Percentiles rank a stretch among this genome's conserved stretches.
These are phyloP conservation scores for Mirounga angustirostris DNA, from an alignment of 2,113 vertebrate genomes.

Conservation along the genomic window DNA sequence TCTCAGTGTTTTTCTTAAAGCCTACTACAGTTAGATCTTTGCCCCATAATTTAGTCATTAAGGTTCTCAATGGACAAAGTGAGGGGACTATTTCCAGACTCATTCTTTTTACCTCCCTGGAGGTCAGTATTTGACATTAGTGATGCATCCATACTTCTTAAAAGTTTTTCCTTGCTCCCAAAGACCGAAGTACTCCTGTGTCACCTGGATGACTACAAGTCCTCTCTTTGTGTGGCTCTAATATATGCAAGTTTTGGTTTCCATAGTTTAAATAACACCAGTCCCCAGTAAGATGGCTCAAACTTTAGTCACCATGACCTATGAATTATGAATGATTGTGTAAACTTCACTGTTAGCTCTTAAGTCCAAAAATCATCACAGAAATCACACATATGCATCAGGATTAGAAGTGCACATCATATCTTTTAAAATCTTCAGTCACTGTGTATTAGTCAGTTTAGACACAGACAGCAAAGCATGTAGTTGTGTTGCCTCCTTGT, in stretches of 20 bases:
- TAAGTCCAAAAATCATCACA: background rate
- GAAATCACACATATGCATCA: background rate
- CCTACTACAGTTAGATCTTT: background rate
- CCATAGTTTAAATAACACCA: background rate
- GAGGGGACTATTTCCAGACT: background rate
- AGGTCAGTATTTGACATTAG: background rate
- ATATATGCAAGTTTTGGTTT: background rate
- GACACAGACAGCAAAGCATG: background rate
- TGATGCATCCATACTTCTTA: background rate
- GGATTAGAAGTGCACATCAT: background rate
- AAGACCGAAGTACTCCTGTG: background rate
- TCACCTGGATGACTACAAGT: background rate
- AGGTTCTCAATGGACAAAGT: background rate
- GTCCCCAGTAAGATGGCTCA: background rate
- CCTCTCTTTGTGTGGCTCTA: background rate
- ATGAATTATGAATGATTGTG: background rate
- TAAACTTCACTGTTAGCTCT: background rate
- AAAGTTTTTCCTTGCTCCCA: background rate
- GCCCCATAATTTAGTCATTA: background rate
- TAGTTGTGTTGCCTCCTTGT: background rate
- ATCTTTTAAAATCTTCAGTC: background rate
- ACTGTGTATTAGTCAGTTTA: background rate
- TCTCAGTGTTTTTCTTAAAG: background rate
- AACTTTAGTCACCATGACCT: background rate
- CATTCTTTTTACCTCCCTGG: background rate